A percentile compares a stretch with the other conserved stretches of the same genome.
Evolutionary conservation across 2,113 vertebrate species (phyloP).

Genomic region (Dunckerocampus dactyliophorus): DNA sequence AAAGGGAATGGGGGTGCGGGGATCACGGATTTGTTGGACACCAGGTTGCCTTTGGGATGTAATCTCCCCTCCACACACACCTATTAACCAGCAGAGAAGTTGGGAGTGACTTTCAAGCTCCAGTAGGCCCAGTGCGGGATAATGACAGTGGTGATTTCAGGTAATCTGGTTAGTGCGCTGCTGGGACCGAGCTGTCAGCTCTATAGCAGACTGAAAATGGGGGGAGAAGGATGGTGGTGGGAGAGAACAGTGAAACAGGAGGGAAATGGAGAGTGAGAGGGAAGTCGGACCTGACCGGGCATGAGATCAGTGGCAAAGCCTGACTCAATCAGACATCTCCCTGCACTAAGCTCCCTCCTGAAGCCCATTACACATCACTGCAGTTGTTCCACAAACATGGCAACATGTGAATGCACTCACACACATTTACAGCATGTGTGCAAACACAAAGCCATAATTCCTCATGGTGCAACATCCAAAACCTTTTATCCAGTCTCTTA

Average conservation of each 20-base stretch:
- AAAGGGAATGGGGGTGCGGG: conserved; percentile 35
- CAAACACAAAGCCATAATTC: background rate
- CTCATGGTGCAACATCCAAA: conserved; percentile 2
- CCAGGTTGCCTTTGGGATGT: conserved; percentile 48
- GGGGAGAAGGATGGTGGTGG: background rate
- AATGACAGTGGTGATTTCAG: conserved; percentile 70
- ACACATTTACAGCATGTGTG: background rate
- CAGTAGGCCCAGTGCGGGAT: conserved; percentile 51
- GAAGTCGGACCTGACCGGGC: conserved; percentile 34
- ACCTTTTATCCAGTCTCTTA: background rate
- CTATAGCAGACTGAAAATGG: conserved; percentile 33
- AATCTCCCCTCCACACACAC: conserved; percentile 57
- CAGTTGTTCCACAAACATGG: conserved; percentile 2
- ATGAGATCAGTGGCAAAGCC: conserved; percentile 40
- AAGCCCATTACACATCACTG: conserved; percentile 2
- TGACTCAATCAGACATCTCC: conserved; percentile 58
- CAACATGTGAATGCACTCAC: conserved; percentile 7
- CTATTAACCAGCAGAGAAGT: conserved; percentile 63
- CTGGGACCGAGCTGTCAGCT: conserved; percentile 64
- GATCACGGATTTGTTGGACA: conserved; percentile 46
- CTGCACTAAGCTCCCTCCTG: conserved; percentile 43
- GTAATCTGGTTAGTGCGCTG: conserved; percentile 66
- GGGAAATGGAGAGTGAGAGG: conserved; percentile 11
- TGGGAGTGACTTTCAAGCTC: conserved; percentile 69
- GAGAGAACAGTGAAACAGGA: conserved; percentile 13